Conservation (phyloP, 2,888 invertebrate species). For the Lutraria lutraria region DNA sequence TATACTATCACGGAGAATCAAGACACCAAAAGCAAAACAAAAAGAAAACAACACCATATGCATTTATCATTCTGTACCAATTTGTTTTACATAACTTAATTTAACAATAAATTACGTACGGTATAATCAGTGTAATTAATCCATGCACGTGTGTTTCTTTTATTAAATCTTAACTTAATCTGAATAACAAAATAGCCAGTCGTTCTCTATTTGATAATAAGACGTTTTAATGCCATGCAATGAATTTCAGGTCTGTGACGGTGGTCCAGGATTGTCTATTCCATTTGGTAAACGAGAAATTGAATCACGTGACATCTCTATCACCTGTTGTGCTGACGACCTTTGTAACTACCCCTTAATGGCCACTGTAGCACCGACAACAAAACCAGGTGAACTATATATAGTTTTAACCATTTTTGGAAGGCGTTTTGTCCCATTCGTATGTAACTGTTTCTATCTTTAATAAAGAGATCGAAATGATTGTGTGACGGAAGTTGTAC, state of each 20-base stretch:
- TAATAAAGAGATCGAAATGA: no score
- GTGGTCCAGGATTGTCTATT: conserved; percentile 40
- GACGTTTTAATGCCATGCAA: not conserved
- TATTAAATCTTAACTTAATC: not conserved
- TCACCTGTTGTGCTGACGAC: conserved; percentile 58
- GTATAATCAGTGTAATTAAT: not conserved
- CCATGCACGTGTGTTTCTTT: no score
- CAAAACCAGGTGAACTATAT: not conserved
- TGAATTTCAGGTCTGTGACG: conserved; percentile 56
- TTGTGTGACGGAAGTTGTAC: no score
- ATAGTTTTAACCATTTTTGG: no score
- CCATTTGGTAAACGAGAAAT: conserved; percentile 56
- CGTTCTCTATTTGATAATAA: not conserved
- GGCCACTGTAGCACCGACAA: conserved; percentile 8
- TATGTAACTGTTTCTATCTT: no score
- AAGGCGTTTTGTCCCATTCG: no score
- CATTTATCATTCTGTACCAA: no score
- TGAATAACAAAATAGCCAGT: not conserved
- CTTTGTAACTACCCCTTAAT: conserved; percentile 59
- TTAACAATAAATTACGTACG: not conserved
- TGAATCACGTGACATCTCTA: conserved; percentile 57
- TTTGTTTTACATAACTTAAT: not conserved
- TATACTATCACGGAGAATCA: no score
- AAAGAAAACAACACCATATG: no score
- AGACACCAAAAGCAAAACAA: no score